Evolutionary conservation across 2,113 vertebrate genomes (phyloP), one percentile per base, ranked within the genome.

Genomic region (Oryzias javanicus): DNA sequence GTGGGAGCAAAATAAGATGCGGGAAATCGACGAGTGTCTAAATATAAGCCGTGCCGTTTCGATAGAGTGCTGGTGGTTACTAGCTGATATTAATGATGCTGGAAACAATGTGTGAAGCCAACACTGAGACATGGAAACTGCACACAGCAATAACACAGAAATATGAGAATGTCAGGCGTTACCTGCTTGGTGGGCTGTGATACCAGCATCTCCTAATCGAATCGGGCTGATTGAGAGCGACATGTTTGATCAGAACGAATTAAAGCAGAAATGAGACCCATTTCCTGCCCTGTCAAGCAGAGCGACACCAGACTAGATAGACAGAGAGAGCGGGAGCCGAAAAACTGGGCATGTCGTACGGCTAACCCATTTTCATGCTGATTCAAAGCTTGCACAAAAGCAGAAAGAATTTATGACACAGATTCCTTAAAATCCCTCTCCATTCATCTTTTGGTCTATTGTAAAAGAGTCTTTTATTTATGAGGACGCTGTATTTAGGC

Each of bases 241-340:
- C 89, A 78, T 83, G 81, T 89, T 88, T 86, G 86, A 91, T 89
- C 84, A 81, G 82, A 86, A 83, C 7, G 78, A 91, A 88, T 87
- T 88, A 90, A 86, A 82, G 85, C 76, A 79, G 80, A 87, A 86
- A 89, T 86, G 81, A 86, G 76, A 78, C 54, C 55, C 86, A 89
- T 87, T 89, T 87, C 79, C 83, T 85, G 86, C 79, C 73, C 87
- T 80, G 83, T 86, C 83, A 77, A 81, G 81, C 88, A 80, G 57
- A 82, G 73, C 50, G 24, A 64, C 79, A 70, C 17, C 42, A 76
- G 45, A 60, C 62, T 35, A 44, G 67, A 80, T 20, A 49, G 68
- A 64, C 16, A 51, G 55, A 49, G 42, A 61, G 58, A 67, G 61
- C 41, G 52, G 53, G n/a, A 63, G 62, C 44, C 24, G 44, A 55